Evolutionary conservation across 2,888 invertebrate genomes (phyloP), one percentile per base, ranked within the genome.

Genomic region (Drosophila gaucha): DNA sequence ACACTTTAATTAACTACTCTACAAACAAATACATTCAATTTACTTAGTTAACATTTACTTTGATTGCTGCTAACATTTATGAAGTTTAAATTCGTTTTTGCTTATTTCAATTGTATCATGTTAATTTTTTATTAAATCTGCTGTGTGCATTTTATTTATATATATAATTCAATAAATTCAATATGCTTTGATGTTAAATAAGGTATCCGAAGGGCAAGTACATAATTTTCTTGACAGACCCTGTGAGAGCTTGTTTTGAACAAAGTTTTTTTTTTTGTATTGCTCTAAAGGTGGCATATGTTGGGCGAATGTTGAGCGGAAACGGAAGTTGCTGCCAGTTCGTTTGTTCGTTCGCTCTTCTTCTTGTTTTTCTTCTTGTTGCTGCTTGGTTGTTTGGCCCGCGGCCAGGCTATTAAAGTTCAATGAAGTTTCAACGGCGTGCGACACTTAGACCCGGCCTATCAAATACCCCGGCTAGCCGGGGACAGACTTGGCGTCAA

Each of bases 351-450:
- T 10, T 39, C 14, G 12, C 30, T n/a, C 12, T 16, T 12, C 18
- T 31, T 12, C 30, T 22, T 54, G 20, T 33, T 24, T n/a, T 6
- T 18, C 16, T 44, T 1, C 28, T 28, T 6, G 28, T 28, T 52
- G n/a, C n/a, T n/a, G n/a, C n/a, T n/a, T n/a, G n/a, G n/a, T 56
- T 63, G 63, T 63, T 55, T 57, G 49, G 51, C 67, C 78, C 30
- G 44, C 46, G 76, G 78, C 55, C 52, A 35, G 28, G 52, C 77
- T 68, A 80, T 83, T 86, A 80, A 84, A 83, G 86, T 86, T 84
- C 80, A 84, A 84, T 78, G 69, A 84, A 84, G 86, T 84, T 79
- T 66, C 68, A 50, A 12, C 28, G 39, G 57, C 65, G 68, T 68
- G 77, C 67, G 78, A 77, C 77, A 77, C 68, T 78, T 74, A 63